Percentiles rank a stretch among this genome's conserved stretches.
These are phyloP conservation scores for Scaptomyza montana DNA, from an alignment of 1,140 invertebrate genomes.

Conservation along the genomic window DNA sequence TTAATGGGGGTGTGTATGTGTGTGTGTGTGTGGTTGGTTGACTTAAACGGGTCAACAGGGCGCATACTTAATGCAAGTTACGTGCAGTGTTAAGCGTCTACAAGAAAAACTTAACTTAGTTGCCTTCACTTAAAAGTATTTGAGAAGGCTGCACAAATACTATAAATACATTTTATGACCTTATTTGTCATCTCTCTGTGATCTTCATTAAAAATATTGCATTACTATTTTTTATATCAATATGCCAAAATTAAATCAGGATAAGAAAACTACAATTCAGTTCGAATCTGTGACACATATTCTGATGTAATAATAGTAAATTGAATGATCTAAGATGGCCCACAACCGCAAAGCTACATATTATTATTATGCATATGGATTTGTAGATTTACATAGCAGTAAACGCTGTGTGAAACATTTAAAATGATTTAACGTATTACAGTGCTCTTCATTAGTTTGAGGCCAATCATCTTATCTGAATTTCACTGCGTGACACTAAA, in stretches of 20 bases:
- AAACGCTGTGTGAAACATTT: neutral
- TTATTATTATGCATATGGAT: constrained; percentile 5
- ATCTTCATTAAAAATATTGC: no score
- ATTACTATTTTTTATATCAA: no score
- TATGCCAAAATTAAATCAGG: no score
- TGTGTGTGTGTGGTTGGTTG: constrained; percentile 13
- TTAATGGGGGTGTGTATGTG: constrained; percentile 27
- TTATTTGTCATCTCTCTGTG: no score
- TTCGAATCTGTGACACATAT: neutral
- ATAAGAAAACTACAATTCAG: neutral
- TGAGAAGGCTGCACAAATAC: no score
- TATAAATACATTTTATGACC: no score
- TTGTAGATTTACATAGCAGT: no score
- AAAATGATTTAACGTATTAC: constrained; percentile 34
- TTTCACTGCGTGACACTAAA: constrained; percentile 39
- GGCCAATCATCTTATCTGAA: constrained; percentile 40
- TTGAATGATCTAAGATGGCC: constrained; percentile 1
- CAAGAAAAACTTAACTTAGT: neutral
- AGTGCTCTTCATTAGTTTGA: constrained; percentile 31
- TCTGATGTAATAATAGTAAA: constrained; percentile 14
- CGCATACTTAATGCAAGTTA: constrained; percentile 46
- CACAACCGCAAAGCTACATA: neutral
- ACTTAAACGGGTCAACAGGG: constrained; percentile 41
- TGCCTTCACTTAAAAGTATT: no score
- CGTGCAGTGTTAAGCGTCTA: constrained; percentile 12